Conservation (phyloP, 2,797 vertebrate species). For the Kryptolebias ocellatus region DNA sequence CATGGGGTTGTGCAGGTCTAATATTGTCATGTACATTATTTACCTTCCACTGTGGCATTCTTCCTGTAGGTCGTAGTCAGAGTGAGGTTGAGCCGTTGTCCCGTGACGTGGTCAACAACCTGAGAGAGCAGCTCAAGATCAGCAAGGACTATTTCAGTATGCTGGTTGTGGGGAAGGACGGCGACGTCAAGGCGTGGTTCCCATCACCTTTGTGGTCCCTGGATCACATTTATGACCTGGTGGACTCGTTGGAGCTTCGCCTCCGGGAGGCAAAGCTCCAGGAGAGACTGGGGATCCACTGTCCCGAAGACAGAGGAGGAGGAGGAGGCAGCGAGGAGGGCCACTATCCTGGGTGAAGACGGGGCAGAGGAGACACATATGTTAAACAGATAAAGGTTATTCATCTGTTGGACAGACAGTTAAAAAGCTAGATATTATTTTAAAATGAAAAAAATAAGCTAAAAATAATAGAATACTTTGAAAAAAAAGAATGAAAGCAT, state of each 20-base stretch:
- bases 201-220: constrained; percentile 83
- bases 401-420: neutral
- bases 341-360: constrained; percentile 50
- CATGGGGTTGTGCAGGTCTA: neutral
- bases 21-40: neutral
- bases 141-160: constrained; percentile 84
- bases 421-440: neutral
- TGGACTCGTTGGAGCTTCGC: constrained; percentile 83
- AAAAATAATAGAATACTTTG: constrained; percentile 13
- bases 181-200: constrained; percentile 83
- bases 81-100: constrained; percentile 76
- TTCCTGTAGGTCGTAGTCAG: constrained; percentile 77
- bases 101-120: constrained; percentile 66
- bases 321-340: constrained; percentile 40
- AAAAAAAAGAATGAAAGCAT: constrained; percentile 22
- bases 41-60: neutral
- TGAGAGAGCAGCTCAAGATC: constrained; percentile 83
- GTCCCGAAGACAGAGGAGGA: constrained; percentile 70
- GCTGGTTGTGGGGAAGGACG: constrained; percentile 83
- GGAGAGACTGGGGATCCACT: constrained; percentile 78
- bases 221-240: constrained; percentile 82
- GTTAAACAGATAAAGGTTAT: constrained; percentile 12
- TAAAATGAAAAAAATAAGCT: neutral
- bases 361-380: constrained; percentile 54
- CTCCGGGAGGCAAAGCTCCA: constrained; percentile 81